phyloP scores from a whole-genome alignment of 2,797 vertebrate species.

The Lophotriccus pileatus region DNA sequence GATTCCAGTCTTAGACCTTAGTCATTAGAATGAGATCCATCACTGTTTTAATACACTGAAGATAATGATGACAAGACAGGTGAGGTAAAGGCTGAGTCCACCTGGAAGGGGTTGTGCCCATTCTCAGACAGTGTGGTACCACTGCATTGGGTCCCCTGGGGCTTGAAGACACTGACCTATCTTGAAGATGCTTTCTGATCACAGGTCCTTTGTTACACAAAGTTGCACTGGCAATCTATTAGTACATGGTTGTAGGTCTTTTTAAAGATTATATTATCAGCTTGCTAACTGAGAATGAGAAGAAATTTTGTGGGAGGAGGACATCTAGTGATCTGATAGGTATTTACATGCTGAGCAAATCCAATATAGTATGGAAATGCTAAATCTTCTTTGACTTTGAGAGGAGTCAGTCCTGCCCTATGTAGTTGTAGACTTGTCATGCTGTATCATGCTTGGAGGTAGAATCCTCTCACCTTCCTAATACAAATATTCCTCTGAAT shows the following conservation, averaged over 20 bases:
- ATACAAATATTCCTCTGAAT: neutral
- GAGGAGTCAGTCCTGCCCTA: neutral
- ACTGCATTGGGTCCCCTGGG: neutral
- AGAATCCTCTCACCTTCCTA: neutral
- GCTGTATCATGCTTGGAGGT: neutral
- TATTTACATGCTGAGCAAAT: neutral
- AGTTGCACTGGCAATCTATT: neutral
- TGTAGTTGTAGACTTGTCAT: neutral
- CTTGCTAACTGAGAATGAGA: neutral
- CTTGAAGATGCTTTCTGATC: neutral
- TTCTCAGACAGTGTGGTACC: neutral
- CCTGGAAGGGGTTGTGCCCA: neutral
- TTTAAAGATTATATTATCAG: neutral
- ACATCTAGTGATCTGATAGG: constrained; percentile 39
- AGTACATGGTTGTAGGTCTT: neutral
- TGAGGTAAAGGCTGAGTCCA: neutral
- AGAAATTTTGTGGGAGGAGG: constrained; percentile 39
- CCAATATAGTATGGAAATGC: neutral
- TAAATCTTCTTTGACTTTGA: neutral
- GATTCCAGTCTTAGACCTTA: neutral
- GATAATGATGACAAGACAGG: neutral
- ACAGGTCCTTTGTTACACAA: rapidly evolving
- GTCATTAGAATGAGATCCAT: neutral
- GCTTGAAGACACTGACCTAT: neutral
- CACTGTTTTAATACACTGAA: neutral